Evolutionary conservation across 1,140 invertebrate species (phyloP).

Genomic region (Belonocnema kinseyi): DNA sequence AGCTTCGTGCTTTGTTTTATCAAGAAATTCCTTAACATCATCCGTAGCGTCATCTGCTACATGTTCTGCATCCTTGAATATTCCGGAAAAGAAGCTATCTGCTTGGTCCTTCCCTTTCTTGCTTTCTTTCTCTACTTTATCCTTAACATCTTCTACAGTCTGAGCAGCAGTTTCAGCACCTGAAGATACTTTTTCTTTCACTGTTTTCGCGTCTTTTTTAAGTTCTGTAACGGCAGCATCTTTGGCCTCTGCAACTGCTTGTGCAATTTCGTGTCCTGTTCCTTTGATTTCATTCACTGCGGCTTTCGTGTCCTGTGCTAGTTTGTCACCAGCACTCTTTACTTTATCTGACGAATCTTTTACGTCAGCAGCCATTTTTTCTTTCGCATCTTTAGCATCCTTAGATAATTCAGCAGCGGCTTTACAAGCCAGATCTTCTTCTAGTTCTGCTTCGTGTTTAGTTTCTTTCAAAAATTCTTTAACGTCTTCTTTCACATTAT

Average conservation of each 20-base stretch:
- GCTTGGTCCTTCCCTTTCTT: slow-evolving; percentile 52
- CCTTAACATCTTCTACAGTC: slow-evolving; percentile 30
- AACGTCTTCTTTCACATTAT: slow-evolving; percentile 42
- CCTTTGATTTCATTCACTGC: neutral
- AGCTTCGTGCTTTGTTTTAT: slow-evolving; percentile 40
- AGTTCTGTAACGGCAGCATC: slow-evolving; percentile 37
- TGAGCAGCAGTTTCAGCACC: slow-evolving; percentile 35
- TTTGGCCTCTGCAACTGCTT: neutral
- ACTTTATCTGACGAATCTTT: slow-evolving; percentile 25
- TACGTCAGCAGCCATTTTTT: slow-evolving; percentile 31
- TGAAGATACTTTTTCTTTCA: slow-evolving; percentile 35
- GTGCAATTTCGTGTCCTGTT: neutral
- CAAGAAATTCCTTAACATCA: slow-evolving; percentile 31
- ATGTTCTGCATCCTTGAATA: slow-evolving; percentile 38
- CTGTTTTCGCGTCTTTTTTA: slow-evolving; percentile 23
- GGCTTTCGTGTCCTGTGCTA: neutral
- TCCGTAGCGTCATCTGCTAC: slow-evolving; percentile 37
- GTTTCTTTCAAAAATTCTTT: slow-evolving; percentile 56
- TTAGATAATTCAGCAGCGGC: slow-evolving; percentile 50
- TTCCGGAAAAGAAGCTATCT: slow-evolving; percentile 50
- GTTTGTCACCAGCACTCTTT: slow-evolving; percentile 4
- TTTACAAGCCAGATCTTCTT: slow-evolving; percentile 37
- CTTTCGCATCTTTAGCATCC: slow-evolving; percentile 38
- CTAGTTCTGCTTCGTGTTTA: slow-evolving; percentile 47
- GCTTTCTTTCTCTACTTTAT: slow-evolving; percentile 35